These are phyloP conservation scores for Brachionus calyciflorus DNA, from an alignment of 1,140 invertebrate species.

Conservation along the genomic window DNA sequence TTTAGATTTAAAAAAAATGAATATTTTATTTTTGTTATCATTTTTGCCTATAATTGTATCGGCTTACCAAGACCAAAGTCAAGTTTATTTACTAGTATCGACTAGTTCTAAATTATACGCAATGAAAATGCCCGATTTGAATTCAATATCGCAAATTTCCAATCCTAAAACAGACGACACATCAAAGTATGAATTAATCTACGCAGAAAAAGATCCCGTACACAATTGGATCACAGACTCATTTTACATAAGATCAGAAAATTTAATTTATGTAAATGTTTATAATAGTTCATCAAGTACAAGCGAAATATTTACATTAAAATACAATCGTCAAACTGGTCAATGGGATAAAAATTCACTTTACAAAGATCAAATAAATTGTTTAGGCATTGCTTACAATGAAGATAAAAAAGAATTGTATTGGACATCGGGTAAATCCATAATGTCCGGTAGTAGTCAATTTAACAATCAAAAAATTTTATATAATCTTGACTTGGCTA, in stretches of 20 bases:
- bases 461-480: neutral
- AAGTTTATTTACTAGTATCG: conserved; percentile 11
- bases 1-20: conserved; percentile 15
- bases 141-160: too few relatives aligned
- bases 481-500: conserved; percentile 24
- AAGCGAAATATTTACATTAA: conserved; percentile 41
- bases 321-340: neutral
- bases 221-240: conserved; percentile 30
- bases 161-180: neutral
- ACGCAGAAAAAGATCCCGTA: neutral
- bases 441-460: neutral
- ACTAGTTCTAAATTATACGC: conserved; percentile 5
- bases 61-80: neutral
- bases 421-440: conserved; percentile 31
- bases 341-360: conserved; percentile 32
- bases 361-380: conserved; percentile 30
- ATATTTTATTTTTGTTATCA: neutral
- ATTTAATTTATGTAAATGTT: conserved; percentile 39
- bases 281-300: conserved; percentile 38
- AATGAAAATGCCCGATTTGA: conserved; percentile 8
- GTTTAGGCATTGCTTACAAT: conserved; percentile 44
- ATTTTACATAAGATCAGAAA: conserved; percentile 28
- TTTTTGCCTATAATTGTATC: neutral
- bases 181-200: neutral
- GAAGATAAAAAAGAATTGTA: conserved; percentile 28